phyloP scores from a whole-genome alignment of 2,797 vertebrate species.

The Taeniopygia guttata region DNA sequence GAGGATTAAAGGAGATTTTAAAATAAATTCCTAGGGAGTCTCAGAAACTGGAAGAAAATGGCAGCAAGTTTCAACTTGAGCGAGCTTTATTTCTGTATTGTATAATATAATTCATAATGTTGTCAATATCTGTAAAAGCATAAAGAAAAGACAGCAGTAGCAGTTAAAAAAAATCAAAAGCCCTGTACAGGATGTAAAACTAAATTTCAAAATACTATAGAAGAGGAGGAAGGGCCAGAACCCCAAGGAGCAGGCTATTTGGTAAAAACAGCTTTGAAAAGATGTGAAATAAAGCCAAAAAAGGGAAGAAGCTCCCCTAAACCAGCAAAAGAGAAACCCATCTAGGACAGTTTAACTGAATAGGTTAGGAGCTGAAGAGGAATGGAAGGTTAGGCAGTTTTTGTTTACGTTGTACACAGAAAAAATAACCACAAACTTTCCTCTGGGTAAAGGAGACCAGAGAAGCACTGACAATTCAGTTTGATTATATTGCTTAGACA shows the following conservation, averaged over 20 bases:
- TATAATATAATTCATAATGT: neutral
- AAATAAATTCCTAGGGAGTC: conserved; percentile 18
- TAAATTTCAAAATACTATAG: neutral
- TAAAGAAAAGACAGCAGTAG: neutral
- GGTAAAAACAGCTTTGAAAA: neutral
- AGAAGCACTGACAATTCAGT: neutral
- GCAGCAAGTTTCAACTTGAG: neutral
- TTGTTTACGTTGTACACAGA: neutral
- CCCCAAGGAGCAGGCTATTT: neutral
- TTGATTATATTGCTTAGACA: neutral
- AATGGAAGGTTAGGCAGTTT: neutral
- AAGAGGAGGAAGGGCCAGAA: neutral
- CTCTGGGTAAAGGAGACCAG: neutral
- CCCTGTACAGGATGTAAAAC: neutral
- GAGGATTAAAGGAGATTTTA: conserved; percentile 6
- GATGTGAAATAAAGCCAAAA: neutral
- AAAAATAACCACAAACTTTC: neutral
- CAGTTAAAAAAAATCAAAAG: neutral
- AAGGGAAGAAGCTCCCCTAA: neutral
- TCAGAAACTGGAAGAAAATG: neutral
- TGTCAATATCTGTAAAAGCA: neutral
- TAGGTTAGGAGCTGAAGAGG: neutral
- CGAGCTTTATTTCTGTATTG: neutral
- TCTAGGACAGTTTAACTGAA: neutral
- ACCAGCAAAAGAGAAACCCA: neutral